Evolutionary conservation across 2,888 invertebrate species (phyloP), one percentile per base, ranked within the genome.

Genomic region (Gymnocheta viridis): DNA sequence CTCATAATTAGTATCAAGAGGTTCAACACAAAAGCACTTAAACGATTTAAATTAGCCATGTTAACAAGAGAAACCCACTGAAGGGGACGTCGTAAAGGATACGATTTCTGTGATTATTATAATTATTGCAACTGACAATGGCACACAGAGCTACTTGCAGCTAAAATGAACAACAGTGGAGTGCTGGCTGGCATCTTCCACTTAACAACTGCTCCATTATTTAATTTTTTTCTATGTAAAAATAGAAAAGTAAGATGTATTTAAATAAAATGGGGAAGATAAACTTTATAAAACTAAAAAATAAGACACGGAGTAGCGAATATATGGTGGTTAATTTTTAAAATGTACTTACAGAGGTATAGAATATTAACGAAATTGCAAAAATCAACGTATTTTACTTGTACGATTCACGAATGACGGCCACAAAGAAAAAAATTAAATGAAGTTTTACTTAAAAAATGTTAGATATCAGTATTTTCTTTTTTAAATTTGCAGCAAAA

Each of bases 1-100:
- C 41, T 29, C 64, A 82, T 76, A 82, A 82, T 82, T 82, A 76
- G 56, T 77, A 66, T 49, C 64, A 70, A 58, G 82, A 49, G 76
- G 64, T 56, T 82, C 66, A 76, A 64, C 49, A 41, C 32, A 77
- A 76, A 76, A 66, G 10, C 69, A 66, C 56, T 82, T 82, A 82
- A 82, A 41, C 47, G 56, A 70, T 64, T 77, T 70, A 72, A 70
- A 82, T 82, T 76, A 58, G 70, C 29, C 67, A 27, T 77, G 32
- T 47, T 58, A 47, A 66, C 17, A 66, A 66, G 24, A 60, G 24
- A 47, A 47, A 9, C 17, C 27, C 7, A 32, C 7, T 17, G 14
- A 49, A n/a, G 24, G 4, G 47, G 22, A 0, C 7, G 44, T 7
- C 29, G 14, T 17, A n/a, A 24, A 32, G 27, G 2, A 47, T 10